Base-by-base conservation (phyloP, 2,888 invertebrate genomes). In the Ephialtes manifestator region DNA sequence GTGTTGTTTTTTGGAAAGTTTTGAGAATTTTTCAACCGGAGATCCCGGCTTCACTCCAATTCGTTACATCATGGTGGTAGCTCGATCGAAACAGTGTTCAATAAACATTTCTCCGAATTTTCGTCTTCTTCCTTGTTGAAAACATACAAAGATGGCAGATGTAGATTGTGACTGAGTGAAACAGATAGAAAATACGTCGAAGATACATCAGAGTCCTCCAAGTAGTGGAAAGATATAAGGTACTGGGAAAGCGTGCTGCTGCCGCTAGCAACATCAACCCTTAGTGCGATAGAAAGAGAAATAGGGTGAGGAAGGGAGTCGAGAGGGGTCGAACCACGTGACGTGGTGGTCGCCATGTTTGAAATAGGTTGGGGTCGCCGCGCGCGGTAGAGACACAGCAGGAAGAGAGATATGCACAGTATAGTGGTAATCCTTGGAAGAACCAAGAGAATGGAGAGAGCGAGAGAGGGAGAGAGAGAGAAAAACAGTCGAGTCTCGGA, bases 321-420 rank as follows among this genome's bases (percentile, higher is more conserved):
- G 71, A 65, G 75, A 58, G 77, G 68, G 75, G 70, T 67, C 84
- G 86, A 77, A 87, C 88, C 90, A 90, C 90, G 90, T 91, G 91
- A 91, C 90, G 84, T 67, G 67, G 81, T 82, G 84, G 88, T 86
- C 91, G 93, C 93, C 93, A 93, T 93, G 91, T 92, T 93, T 89
- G 88, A 74, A 70, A 83, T 81, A 68, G 77, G 51, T 72, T 11
- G 72, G 84, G 68, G 58, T 75, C 53, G 74, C 39, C 28, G 70
- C 31, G 70, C 15, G 51, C 60, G 60, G 35, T 51, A 71, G 71
- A 79, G 15, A 60, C 18, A 70, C 46, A 60, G 20, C 46, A 68
- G 24, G 55, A n/a, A 39, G 55, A 80, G 65, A 67, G 55, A 70
- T 46, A 35, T 76, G 65, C 72, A 28, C 20, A 10, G 55, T 60